Base-by-base conservation (phyloP, 2,888 invertebrate genomes). In the Ligdia adustata region DNA sequence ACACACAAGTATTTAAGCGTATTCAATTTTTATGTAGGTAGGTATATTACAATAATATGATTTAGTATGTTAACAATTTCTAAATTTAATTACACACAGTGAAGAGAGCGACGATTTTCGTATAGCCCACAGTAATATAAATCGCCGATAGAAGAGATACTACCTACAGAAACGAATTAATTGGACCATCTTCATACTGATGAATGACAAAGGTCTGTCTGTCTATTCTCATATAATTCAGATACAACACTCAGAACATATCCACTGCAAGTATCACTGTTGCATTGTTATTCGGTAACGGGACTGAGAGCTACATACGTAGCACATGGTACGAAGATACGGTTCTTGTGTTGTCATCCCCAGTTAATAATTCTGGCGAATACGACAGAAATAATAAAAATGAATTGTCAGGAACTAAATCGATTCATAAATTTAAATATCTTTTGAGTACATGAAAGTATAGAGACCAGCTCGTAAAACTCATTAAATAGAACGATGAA, bases 1-100 rank as follows among this genome's bases (percentile, higher is more conserved):
- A 88, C 88, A 89, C 84, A 89, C 82, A 85, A 75, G 75, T 84
- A 82, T 72, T 76, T 82, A 88, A 87, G 88, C 87, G 83, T 82
- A 76, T 74, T 70, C 72, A 76, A 80, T 76, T 80, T 75, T 75
- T 62, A 60, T 67, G 62, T 70, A 65, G 59, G 62, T 69, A 75
- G 67, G 62, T 71, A 68, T 75, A 66, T 55, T 58, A 58, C 55
- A 75, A 72, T n/a, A n/a, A n/a, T 70, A 71, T 58, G 53, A 52
- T 49, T 71, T 66, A 62, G 55, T 64, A 66, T 57, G 62, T 38
- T 43, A 49, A 42, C 69, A 68, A 64, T 62, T 64, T 57, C 68
- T 71, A 68, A 60, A 43, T 46, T 51, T 45, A 49, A 45, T 45
- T 77, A 81, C 77, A 82, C 49, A 55, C 53, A 53, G 53, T 52